Conservation (phyloP, 2,888 invertebrate species). For the Dusona sp. region DNA sequence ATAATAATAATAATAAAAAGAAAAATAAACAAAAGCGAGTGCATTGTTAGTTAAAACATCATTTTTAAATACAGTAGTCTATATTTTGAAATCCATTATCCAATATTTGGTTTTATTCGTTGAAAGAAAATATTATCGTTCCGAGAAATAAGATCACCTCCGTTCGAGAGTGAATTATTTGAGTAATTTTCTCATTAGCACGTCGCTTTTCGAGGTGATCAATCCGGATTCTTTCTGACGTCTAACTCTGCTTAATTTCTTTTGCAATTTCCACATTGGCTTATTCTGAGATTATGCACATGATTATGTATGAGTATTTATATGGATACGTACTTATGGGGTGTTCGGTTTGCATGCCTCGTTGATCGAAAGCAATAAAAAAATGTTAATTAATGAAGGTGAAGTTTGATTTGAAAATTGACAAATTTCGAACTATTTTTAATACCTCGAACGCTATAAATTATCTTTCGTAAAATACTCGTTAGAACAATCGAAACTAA, state of each 20-base stretch:
- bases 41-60: background rate
- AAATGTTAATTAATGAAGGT: background rate
- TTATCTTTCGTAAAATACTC: background rate
- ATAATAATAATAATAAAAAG: background rate
- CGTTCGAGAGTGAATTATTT: constrained; percentile 33
- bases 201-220: constrained; percentile 15
- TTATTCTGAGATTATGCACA: background rate
- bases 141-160: background rate
- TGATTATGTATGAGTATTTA: background rate
- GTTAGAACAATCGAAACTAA: no score
- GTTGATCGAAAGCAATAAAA: background rate
- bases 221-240: constrained; percentile 13
- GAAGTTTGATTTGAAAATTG: background rate
- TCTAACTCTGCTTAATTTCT: background rate
- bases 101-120: constrained; percentile 18
- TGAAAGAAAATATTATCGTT: background rate
- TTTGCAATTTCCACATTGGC: background rate
- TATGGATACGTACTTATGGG: background rate
- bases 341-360: background rate
- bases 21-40: background rate
- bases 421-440: background rate
- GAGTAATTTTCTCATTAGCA: constrained; percentile 48
- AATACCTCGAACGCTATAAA: background rate
- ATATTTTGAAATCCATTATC: background rate
- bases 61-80: background rate